phyloP scores from a whole-genome alignment of 2,113 vertebrate genomes.

The Nothocercus julius region DNA sequence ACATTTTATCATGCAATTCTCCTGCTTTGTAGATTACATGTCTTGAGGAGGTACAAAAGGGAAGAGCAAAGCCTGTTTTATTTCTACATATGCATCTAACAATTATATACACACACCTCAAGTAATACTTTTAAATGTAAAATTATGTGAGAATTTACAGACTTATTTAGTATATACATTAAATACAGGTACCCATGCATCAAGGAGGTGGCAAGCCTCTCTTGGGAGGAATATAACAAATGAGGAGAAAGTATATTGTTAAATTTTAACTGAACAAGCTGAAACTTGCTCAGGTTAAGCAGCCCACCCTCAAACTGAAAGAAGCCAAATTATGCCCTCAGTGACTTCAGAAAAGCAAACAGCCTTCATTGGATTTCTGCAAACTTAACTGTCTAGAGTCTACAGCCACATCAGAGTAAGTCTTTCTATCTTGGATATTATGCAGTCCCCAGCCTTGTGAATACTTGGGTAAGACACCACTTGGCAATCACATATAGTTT shows the following conservation, averaged over 20 bases:
- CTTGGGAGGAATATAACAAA: conserved; percentile 41
- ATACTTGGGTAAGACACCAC: conserved; percentile 33
- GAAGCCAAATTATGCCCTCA: conserved; percentile 54
- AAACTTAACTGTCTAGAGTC: conserved; percentile 63
- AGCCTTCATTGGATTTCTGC: conserved; percentile 55
- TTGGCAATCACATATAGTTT: not conserved
- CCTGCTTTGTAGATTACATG: conserved; percentile 71
- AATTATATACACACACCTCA: conserved; percentile 44
- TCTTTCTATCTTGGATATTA: conserved; percentile 58
- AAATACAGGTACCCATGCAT: conserved; percentile 44
- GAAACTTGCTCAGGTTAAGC: conserved; percentile 53
- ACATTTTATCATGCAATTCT: conserved; percentile 63
- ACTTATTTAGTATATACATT: conserved; percentile 41
- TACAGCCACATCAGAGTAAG: conserved; percentile 65
- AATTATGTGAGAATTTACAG: conserved; percentile 65
- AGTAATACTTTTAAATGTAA: conserved; percentile 52
- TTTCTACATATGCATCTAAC: conserved; percentile 36
- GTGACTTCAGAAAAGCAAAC: conserved; percentile 49
- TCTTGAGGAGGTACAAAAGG: conserved; percentile 67
- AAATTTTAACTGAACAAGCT: conserved; percentile 45
- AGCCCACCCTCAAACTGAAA: conserved; percentile 68
- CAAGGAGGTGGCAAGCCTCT: conserved; percentile 40
- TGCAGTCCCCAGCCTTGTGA: conserved; percentile 17
- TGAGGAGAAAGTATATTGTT: conserved; percentile 39
- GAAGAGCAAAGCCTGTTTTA: conserved; percentile 63